Evolutionary conservation across 2,888 invertebrate genomes (phyloP).

Genomic region (Scrobipalpa costella): DNA sequence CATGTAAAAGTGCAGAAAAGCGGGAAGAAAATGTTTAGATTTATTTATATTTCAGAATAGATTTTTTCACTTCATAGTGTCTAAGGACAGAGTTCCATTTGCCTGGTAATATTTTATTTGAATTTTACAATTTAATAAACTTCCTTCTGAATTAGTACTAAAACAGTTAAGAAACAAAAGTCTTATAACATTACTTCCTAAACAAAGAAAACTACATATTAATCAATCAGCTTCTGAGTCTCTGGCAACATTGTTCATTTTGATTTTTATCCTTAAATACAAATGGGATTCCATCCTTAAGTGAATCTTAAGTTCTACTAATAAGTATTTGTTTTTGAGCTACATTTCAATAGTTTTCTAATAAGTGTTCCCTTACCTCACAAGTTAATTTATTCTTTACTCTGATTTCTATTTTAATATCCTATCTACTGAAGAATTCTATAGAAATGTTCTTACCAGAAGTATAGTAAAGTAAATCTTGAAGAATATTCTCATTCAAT

Average conservation of each 20-base stretch:
- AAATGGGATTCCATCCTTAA: conserved; percentile 1
- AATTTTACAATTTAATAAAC: no score
- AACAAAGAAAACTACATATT: background rate
- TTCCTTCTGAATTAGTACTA: no score
- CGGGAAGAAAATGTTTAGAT: background rate
- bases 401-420: conserved; percentile 17
- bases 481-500: background rate
- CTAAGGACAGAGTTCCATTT: conserved; percentile 6
- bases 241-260: background rate
- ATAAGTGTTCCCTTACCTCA: conserved; percentile 20
- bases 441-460: conserved; percentile 7
- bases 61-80: background rate
- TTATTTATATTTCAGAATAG: background rate
- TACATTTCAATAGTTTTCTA: conserved; percentile 21
- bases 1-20: background rate
- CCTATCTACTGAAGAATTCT: conserved; percentile 26
- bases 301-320: conserved; percentile 2
- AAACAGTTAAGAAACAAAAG: no score
- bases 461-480: background rate
- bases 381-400: background rate
- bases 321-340: conserved; percentile 11
- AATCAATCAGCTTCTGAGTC: background rate
- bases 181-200: background rate
- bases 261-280: background rate
- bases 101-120: background rate